phyloP scores from a whole-genome alignment of 2,888 invertebrate species.

The Melanchra persicariae region DNA sequence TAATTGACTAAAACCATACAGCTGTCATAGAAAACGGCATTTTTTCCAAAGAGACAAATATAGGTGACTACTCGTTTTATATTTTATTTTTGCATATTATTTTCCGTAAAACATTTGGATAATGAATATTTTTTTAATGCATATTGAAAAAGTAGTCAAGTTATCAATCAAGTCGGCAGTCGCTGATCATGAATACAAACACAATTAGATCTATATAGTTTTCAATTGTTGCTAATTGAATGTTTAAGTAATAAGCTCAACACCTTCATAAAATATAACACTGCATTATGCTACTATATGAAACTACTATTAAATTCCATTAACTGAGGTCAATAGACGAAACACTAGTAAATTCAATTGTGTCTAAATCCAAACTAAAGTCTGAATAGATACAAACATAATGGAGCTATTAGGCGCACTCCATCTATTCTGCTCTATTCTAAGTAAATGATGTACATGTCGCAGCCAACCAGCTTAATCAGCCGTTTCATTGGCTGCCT shows the following conservation, averaged over 20 bases:
- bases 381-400: slow-evolving; percentile 46
- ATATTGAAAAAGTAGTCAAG: neutral
- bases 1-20: too few relatives aligned
- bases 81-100: too few relatives aligned
- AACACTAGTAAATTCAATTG: slow-evolving; percentile 37
- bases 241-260: too few relatives aligned
- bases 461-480: too few relatives aligned
- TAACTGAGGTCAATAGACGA: slow-evolving; percentile 22
- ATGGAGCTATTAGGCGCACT: slow-evolving; percentile 41
- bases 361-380: slow-evolving; percentile 24
- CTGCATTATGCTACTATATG: neutral
- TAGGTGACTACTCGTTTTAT: too few relatives aligned
- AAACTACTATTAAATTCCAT: slow-evolving; percentile 28
- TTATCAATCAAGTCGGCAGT: neutral
- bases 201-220: too few relatives aligned
- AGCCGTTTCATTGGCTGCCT: too few relatives aligned
- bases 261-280: slow-evolving; percentile 6
- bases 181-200: neutral
- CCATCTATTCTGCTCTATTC: neutral
- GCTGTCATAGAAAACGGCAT: too few relatives aligned
- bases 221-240: too few relatives aligned
- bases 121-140: too few relatives aligned
- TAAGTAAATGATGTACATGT: slow-evolving; percentile 36
- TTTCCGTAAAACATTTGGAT: too few relatives aligned
- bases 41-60: too few relatives aligned